Evolutionary conservation across 2,797 vertebrate genomes (phyloP).

Genomic region (Heliangelus exortis): DNA sequence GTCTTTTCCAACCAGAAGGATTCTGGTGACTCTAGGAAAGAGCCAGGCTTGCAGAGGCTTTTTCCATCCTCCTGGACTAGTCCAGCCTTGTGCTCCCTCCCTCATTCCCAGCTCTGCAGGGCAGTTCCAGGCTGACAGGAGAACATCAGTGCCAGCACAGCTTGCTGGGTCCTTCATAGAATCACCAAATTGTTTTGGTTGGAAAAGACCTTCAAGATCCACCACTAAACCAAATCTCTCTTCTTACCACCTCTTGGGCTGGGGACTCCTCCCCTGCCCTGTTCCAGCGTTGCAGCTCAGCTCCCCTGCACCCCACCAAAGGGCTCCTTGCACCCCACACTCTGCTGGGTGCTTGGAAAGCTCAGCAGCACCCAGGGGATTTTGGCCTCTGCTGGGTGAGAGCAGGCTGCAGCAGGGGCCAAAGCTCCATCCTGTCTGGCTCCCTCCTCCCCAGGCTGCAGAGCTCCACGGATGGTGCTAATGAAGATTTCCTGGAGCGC

Average conservation of each 20-base stretch:
- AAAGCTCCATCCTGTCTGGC: not conserved
- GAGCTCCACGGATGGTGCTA: constrained; percentile 18
- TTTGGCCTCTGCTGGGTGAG: not conserved
- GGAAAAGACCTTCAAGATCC: too few relatives aligned
- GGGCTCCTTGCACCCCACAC: rapidly evolving
- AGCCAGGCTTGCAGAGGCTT: too few relatives aligned
- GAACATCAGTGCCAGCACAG: not conserved
- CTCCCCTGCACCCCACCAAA: too few relatives aligned
- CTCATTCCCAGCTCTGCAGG: not conserved
- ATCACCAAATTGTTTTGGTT: too few relatives aligned
- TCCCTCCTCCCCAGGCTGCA: not conserved
- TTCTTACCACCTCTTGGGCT: too few relatives aligned
- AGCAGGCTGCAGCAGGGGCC: not conserved
- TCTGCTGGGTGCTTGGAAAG: not conserved
- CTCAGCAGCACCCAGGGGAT: not conserved
- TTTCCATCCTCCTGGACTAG: not conserved
- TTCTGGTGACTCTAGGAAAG: too few relatives aligned
- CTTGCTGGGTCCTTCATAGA: not conserved
- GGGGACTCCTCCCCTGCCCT: too few relatives aligned
- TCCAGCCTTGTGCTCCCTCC: rapidly evolving
- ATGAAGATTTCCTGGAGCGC: constrained; percentile 71
- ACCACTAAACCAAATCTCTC: too few relatives aligned
- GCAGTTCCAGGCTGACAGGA: not conserved
- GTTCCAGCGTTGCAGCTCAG: too few relatives aligned
- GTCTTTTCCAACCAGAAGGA: too few relatives aligned